Base-by-base conservation (phyloP, 1,140 invertebrate genomes). In the Drosophila novamexicana region DNA sequence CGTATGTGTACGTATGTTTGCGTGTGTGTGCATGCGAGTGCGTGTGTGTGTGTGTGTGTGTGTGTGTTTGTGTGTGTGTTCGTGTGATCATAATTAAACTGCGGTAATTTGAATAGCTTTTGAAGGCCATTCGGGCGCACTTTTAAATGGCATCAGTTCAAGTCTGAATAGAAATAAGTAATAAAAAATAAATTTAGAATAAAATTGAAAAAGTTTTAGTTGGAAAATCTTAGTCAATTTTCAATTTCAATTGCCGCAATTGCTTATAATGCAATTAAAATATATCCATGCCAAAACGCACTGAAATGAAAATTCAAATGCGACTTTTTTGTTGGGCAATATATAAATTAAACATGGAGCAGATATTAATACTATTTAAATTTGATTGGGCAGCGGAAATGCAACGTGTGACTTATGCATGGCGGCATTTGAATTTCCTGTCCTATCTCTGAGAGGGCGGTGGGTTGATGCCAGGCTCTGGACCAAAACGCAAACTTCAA, bases 31-130 rank as follows among this genome's bases (percentile, higher is more conserved):
- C 9, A 7, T 16, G 14, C 53, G 18, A 14, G 14, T 37, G 47
- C 29, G n/a, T 45, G 16, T 29, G 16, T 40, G 1, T 14, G 22
- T 14, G 16, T 40, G 18, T 42, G 16, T 57, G 16, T 39, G 37
- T 61, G 32, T n/a, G 12, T 6, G 42, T 49, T 49, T 44, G 59
- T 7, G 22, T 29, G 42, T 52, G 42, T 16, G 42, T 36, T n/a
- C 50, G 50, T 16, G 37, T n/a, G 16, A 12, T 29, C 53, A 14
- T 74, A 68, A 77, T 74, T 59, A 77, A 59, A 70, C 64, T 77
- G 58, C 54, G 57, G 65, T 7, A 32, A 6, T 42, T 50, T 50
- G 12, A 47, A 50, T 36, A 47, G 59, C 8, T 54, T 37, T 54
- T 22, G 32, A 40, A 49, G 57, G 12, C 32, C 22, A 29, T 29